Percentiles rank a stretch among this genome's conserved stretches.
These are phyloP conservation scores for Vesta saturnalis DNA, from an alignment of 2,888 invertebrate genomes.

Conservation along the genomic window DNA sequence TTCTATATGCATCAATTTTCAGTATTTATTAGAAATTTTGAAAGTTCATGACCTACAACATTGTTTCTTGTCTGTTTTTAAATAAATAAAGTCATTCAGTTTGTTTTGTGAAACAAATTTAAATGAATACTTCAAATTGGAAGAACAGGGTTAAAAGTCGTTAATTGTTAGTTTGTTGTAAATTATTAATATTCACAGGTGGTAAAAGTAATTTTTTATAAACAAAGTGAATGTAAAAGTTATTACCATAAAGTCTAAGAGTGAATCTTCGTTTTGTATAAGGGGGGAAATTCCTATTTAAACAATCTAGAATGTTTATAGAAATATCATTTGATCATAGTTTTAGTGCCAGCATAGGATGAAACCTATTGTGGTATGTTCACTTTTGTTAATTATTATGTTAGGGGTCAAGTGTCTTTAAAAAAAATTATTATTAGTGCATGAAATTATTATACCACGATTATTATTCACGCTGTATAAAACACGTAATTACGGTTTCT, in stretches of 20 bases:
- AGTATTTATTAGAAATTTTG: constrained; percentile 12
- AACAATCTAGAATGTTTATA: constrained; percentile 44
- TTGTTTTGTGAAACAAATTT: no score
- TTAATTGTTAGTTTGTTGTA: constrained; percentile 20
- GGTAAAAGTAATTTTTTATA: constrained; percentile 41
- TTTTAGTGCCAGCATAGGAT: constrained; percentile 56
- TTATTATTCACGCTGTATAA: no score
- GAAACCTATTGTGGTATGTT: constrained; percentile 59
- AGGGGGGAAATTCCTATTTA: constrained; percentile 49
- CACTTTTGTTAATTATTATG: background rate
- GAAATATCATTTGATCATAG: constrained; percentile 55
- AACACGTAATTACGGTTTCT: background rate
- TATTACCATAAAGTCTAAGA: constrained; percentile 43
- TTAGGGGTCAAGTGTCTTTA: background rate
- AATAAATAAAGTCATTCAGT: no score
- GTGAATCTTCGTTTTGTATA: constrained; percentile 51
- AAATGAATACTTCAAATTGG: background rate
- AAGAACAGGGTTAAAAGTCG: background rate
- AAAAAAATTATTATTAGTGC: background rate
- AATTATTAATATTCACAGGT: constrained; percentile 26
- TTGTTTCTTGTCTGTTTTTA: background rate
- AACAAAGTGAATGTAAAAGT: constrained; percentile 40
- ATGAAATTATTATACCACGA: background rate
- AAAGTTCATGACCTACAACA: constrained; percentile 9
- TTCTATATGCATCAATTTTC: background rate